Evolutionary conservation across 2,888 invertebrate genomes (phyloP).

Genomic region (Schizaphis graminum): DNA sequence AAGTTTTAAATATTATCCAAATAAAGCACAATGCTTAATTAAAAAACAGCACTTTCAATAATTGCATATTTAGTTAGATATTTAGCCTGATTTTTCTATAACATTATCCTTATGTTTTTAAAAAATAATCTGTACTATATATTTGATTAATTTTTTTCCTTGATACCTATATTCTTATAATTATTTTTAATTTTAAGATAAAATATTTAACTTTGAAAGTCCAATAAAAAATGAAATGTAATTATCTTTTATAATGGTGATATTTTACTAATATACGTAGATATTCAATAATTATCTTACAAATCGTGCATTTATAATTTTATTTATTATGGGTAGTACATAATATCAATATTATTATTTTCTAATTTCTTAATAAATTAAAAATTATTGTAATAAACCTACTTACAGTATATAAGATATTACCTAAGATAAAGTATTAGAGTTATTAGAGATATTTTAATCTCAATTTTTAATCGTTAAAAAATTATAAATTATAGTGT

Average conservation of each 20-base stretch:
- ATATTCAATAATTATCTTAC: not conserved
- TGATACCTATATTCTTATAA: not conserved
- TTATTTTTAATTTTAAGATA: not conserved
- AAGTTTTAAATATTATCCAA: not conserved
- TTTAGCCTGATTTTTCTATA: not conserved
- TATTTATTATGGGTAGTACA: not conserved
- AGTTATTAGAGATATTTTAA: not conserved
- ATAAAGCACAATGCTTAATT: not conserved
- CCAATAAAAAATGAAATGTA: not conserved
- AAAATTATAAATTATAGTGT: constrained; percentile 4
- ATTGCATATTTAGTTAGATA: not conserved
- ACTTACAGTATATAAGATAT: not conserved
- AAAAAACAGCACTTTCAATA: not conserved
- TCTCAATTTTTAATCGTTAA: not conserved
- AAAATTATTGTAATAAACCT: not conserved
- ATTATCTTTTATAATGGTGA: not conserved
- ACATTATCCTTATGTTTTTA: not conserved
- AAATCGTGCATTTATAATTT: not conserved
- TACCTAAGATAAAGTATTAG: not conserved
- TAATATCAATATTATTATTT: not conserved
- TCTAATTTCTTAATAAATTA: not conserved
- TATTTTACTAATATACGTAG: not conserved
- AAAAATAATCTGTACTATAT: not conserved
- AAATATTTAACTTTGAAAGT: not conserved
- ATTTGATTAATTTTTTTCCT: not conserved